phyloP scores from a whole-genome alignment of 2,797 vertebrate genomes.

The Lithobates pipiens region DNA sequence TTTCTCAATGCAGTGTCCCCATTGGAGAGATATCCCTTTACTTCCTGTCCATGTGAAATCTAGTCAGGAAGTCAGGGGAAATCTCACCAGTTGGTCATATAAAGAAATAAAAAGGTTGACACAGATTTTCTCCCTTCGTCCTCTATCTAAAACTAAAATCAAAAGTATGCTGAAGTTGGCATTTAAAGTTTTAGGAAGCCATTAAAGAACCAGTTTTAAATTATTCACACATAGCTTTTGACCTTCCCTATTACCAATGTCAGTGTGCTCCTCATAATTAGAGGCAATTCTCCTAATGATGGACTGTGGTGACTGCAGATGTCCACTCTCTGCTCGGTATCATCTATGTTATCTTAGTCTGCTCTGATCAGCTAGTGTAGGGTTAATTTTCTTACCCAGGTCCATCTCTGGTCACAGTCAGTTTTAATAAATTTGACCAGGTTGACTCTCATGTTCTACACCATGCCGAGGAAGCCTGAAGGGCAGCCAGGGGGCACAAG shows the following conservation, averaged over 20 bases:
- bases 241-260: not conserved
- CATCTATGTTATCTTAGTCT: too few species aligned
- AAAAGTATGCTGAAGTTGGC: too few species aligned
- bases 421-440: not conserved
- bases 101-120: too few species aligned
- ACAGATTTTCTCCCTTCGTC: too few species aligned
- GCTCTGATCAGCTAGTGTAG: not conserved
- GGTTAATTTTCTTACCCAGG: not conserved
- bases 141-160: too few species aligned
- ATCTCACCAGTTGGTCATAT: too few species aligned
- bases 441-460: constrained; percentile 16
- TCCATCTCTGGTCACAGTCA: constrained; percentile 10
- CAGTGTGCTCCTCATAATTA: not conserved
- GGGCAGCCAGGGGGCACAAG: constrained; percentile 39
- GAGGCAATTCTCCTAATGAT: not conserved
- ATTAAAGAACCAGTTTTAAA: not conserved
- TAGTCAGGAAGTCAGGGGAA: too few species aligned
- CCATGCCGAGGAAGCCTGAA: constrained; percentile 20
- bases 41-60: too few species aligned
- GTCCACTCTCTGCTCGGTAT: not conserved
- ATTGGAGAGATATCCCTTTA: too few species aligned
- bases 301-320: not conserved
- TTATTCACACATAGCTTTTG: not conserved
- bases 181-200: not conserved
- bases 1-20: too few species aligned